These are phyloP conservation scores for Syngnathus rostellatus DNA, from an alignment of 2,797 vertebrate genomes.

Conservation along the genomic window DNA sequence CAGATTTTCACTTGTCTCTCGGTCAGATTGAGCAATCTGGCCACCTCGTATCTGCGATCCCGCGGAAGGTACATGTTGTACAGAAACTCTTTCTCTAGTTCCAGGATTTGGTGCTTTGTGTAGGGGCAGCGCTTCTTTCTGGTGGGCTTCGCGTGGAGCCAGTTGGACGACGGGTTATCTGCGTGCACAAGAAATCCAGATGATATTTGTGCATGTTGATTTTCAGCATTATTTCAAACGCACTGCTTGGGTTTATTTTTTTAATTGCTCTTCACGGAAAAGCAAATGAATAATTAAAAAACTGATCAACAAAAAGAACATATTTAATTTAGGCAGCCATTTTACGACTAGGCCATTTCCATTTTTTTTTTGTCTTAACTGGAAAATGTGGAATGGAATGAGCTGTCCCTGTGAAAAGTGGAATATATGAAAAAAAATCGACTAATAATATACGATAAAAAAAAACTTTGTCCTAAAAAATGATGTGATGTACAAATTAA, in stretches of 20 bases:
- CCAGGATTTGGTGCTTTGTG: conserved; percentile 92
- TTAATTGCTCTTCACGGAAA: background rate
- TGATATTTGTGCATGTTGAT: background rate
- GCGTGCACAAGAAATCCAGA: conserved; percentile 27
- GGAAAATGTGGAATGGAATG: too few relatives aligned
- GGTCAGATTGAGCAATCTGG: conserved; percentile 87
- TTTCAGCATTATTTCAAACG: background rate
- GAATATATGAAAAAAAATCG: background rate
- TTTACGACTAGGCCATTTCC: too few relatives aligned
- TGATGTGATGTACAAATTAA: too few relatives aligned
- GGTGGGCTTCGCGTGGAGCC: conserved; percentile 93
- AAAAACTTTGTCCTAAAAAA: too few relatives aligned
- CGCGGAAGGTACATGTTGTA: conserved; percentile 99
- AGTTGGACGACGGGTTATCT: conserved; percentile 94
- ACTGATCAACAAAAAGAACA: too few relatives aligned
- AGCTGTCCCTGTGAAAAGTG: background rate
- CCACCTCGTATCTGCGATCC: conserved; percentile 95
- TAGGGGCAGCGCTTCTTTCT: conserved; percentile 97
- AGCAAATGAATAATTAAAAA: too few relatives aligned
- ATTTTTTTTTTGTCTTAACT: too few relatives aligned
- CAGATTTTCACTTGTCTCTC: conserved; percentile 99
- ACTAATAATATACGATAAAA: too few relatives aligned
- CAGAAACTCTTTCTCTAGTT: conserved; percentile 97
- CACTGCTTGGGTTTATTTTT: background rate
- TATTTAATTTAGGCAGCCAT: too few relatives aligned